Base-by-base conservation (phyloP, 2,888 invertebrate genomes). In the Perizoma affinitatum region DNA sequence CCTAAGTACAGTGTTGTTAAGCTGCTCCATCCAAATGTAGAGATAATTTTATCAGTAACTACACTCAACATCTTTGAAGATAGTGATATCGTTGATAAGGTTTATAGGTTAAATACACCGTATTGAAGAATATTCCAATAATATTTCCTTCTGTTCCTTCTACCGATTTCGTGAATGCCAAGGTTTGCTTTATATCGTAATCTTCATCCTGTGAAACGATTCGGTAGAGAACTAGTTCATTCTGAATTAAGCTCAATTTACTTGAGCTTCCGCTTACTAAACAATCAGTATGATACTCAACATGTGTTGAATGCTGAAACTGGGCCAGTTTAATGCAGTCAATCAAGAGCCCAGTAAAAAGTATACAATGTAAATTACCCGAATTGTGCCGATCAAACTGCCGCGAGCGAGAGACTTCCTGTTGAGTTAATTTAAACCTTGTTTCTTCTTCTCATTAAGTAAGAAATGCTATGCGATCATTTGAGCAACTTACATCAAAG, bases 241-340 rank as follows among this genome's bases (percentile, higher is more conserved):
- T 73, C 68, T 60, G 54, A 58, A 47, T 52, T 55, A 68, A 67
- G 54, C 49, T 52, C 49, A 10, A 47, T 63, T 34, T 69, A 59
- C 63, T 70, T 68, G 69, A 67, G 63, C 69, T 63, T 65, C 64
- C 3, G 22, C 11, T 44, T 61, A 70, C 66, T 55, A 58, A 70
- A 63, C 62, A 66, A 68, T 70, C 69, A 67, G 68, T 74, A 77
- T 73, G 68, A 72, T 72, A 75, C 74, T 76, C 71, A 77, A 79
- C 87, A 88, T 79, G 82, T 87, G 86, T 81, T 75, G 71, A 73
- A 70, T 75, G 74, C 66, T 70, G 72, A 68, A 84, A 83, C 81
- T 84, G 76, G 84, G 83, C 75, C 85, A 80, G 76, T 70, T 75
- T 71, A 73, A 80, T 81, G 80, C 80, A 84, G 80, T 87, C 84